A percentile compares a stretch with the other conserved stretches of the same genome.
Evolutionary conservation across 2,113 vertebrate species (phyloP).

Genomic region (Rhabdomys dilectus): DNA sequence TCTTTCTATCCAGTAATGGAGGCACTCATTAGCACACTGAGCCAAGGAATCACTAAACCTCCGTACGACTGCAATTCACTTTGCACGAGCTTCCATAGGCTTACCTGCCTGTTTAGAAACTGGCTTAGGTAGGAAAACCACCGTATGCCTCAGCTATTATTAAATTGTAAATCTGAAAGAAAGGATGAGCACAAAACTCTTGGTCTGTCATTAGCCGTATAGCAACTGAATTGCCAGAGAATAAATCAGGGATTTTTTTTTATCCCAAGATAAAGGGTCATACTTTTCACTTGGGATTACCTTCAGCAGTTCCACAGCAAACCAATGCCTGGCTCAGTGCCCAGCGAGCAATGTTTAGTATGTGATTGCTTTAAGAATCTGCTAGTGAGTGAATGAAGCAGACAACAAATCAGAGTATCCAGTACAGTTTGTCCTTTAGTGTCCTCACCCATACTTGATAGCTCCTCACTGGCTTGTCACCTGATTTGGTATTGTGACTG

Average conservation of each 20-base stretch:
- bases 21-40: neutral
- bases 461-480: neutral
- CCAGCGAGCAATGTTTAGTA: neutral
- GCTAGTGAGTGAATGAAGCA: neutral
- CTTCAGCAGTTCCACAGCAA: neutral
- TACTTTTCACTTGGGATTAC: neutral
- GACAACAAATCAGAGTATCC: neutral
- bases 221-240: neutral
- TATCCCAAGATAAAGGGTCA: neutral
- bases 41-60: neutral
- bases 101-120: neutral
- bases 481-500: neutral
- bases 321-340: neutral
- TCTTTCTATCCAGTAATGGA: constrained; percentile 36
- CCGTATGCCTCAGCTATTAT: neutral
- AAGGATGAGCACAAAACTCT: neutral
- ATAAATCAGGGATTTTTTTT: neutral
- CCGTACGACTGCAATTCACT: neutral
- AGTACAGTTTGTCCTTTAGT: neutral
- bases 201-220: neutral
- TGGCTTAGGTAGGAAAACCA: constrained; percentile 12
- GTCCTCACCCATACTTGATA: neutral
- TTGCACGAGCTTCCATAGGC: neutral
- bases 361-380: neutral
- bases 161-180: neutral